phyloP scores from a whole-genome alignment of 1,140 invertebrate species.

The Caenorhabditis inopinata region DNA sequence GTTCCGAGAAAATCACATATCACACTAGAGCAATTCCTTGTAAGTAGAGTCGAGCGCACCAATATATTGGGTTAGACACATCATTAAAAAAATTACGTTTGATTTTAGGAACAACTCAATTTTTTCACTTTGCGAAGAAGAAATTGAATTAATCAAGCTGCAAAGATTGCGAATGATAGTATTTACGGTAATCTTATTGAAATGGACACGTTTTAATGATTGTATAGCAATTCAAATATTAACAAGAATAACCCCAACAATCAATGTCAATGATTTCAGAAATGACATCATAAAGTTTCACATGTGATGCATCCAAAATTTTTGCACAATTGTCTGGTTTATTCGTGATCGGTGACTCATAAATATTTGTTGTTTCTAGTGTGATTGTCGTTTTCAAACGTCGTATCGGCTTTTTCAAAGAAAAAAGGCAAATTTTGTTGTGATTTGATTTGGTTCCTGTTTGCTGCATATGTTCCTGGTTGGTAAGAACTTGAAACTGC shows the following conservation, averaged over 20 bases:
- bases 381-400: not conserved
- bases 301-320: too few relatives aligned
- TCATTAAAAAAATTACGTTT: conserved; percentile 6
- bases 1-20: not conserved
- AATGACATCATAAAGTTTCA: not conserved
- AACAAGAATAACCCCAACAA: too few relatives aligned
- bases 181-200: not conserved
- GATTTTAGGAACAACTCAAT: not conserved
- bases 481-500: not conserved
- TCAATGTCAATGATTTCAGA: too few relatives aligned
- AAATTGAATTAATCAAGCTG: not conserved
- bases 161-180: not conserved
- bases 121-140: too few relatives aligned
- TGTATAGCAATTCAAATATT: too few relatives aligned
- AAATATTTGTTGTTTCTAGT: not conserved
- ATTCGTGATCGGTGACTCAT: not conserved
- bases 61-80: too few relatives aligned
- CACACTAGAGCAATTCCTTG: too few relatives aligned
- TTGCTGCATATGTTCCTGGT: conserved; percentile 13
- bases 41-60: too few relatives aligned
- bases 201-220: not conserved
- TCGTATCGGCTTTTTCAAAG: not conserved
- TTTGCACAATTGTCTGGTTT: not conserved
- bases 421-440: not conserved
- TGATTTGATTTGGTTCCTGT: not conserved